Base-by-base conservation (phyloP, 2,888 invertebrate species). In the Habrosyne pyritoides region DNA sequence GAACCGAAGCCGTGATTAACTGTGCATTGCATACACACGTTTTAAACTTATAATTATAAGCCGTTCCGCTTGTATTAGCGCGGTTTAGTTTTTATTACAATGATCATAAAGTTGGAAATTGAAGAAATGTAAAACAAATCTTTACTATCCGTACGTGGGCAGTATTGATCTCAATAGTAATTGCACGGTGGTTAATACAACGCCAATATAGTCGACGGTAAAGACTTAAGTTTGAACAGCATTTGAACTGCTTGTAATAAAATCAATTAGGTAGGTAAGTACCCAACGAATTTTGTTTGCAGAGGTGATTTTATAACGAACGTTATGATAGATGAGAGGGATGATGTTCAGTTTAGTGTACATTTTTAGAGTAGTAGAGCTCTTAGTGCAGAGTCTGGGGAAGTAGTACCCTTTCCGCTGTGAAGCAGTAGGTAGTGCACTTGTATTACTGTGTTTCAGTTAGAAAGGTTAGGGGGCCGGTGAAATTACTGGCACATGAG, bases 1-100 rank as follows among this genome's bases (percentile, higher is more conserved):
- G 65, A 21, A 52, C 53, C 46, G 55, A 58, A 63, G 66, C 69
- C 71, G 79, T 83, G 84, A 86, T 87, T 87, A 86, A 87, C 82
- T 77, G 79, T 74, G 74, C 79, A 77, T 76, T 76, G 80, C 74
- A 71, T 59, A 74, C 75, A 70, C 77, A 67, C 71, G 73, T 69
- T 73, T 68, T 70, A 71, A 72, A 71, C 69, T 75, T 71, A 77
- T 80, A 81, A 79, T 77, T 73, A 81, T 76, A 71, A 66, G 54
- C 60, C 53, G 56, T 64, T 69, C 68, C 66, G 62, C 67, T 42
- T 18, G 42, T 42, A 42, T 42, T 42, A 18, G 57, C 61, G 10
- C 59, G 59, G 62, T 63, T 66, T 66, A 59, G 59, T 54, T 57
- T 58, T 65, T 56, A 56, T 55, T 42, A 42, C 42, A 42, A 42